Conservation (phyloP, 92 coral and sea anemone species). For the Porites cylindrica region DNA sequence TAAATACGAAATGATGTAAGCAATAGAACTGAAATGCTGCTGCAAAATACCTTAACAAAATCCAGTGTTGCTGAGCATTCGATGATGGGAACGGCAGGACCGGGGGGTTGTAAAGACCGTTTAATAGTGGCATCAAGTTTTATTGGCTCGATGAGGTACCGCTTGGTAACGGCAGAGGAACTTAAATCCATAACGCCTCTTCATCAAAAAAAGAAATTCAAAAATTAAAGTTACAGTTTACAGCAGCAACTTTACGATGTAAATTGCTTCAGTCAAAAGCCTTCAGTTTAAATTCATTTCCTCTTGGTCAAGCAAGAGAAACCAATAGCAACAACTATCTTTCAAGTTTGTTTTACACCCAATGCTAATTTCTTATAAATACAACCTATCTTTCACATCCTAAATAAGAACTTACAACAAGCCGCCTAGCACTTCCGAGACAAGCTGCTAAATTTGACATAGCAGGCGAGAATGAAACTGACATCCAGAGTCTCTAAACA, state of each 20-base stretch:
- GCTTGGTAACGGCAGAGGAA: slow-evolving; percentile 83
- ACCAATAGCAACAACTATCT: too few species aligned
- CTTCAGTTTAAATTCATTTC: too few species aligned
- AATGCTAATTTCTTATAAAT: background rate
- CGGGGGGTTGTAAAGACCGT: slow-evolving; percentile 81
- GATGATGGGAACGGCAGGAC: slow-evolving; percentile 80
- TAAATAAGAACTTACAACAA: too few species aligned
- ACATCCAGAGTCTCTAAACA: too few species aligned
- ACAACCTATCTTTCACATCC: background rate
- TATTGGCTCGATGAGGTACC: slow-evolving; percentile 89
- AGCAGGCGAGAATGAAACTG: background rate
- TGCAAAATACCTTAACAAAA: slow-evolving; percentile 78
- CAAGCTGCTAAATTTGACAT: background rate
- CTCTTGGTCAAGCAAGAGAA: too few species aligned
- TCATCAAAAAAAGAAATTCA: background rate
- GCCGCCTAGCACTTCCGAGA: too few species aligned
- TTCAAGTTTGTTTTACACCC: background rate
- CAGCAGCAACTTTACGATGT: too few species aligned
- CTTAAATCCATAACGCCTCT: slow-evolving; percentile 91
- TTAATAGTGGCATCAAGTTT: slow-evolving; percentile 83
- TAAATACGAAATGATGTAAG: background rate
- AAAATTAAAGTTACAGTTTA: background rate
- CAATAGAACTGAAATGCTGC: background rate
- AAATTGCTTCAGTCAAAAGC: too few species aligned
- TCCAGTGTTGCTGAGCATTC: slow-evolving; percentile 79